A percentile compares a stretch with the other conserved stretches of the same genome.
Conservation (phyloP, 2,888 invertebrate genomes). For the Oscheius sp. region DNA sequence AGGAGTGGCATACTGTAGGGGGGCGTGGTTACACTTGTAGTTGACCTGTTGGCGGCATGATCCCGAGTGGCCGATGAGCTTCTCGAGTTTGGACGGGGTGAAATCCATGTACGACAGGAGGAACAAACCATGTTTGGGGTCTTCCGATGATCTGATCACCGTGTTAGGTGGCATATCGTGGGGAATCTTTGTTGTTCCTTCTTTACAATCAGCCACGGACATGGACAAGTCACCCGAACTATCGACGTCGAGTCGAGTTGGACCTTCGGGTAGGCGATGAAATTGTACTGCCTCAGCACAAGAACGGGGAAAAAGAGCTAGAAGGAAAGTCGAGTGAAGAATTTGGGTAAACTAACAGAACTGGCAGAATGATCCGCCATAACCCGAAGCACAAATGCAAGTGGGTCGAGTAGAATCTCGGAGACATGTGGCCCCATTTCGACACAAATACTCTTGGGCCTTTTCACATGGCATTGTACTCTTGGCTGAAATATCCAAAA, state of each 20-base stretch:
- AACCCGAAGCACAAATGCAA: conserved; percentile 61
- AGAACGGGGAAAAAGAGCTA: conserved; percentile 59
- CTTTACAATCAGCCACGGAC: conserved; percentile 57
- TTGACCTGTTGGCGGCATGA: conserved; percentile 53
- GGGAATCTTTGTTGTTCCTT: conserved; percentile 55
- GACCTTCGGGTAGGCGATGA: conserved; percentile 56
- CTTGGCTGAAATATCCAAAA: neutral
- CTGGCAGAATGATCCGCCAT: conserved; percentile 63
- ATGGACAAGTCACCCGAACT: conserved; percentile 55
- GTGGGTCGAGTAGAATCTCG: conserved; percentile 30
- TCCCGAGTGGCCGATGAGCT: conserved; percentile 46
- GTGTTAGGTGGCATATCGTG: conserved; percentile 62
- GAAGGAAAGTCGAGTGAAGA: neutral
- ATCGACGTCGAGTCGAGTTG: conserved; percentile 67
- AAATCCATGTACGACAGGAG: conserved; percentile 57
- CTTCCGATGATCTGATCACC: conserved; percentile 44
- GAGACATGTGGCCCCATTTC: conserved; percentile 52
- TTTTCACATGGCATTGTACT: conserved; percentile 45
- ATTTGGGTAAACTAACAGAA: conserved; percentile 56
- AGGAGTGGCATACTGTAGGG: conserved; percentile 44
- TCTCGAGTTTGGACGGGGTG: conserved; percentile 49
- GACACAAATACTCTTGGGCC: conserved; percentile 52
- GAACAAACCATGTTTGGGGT: conserved; percentile 49
- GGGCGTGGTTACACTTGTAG: conserved; percentile 61
- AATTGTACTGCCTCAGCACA: conserved; percentile 64